Conservation (phyloP, 1,140 invertebrate genomes). For the Stenopsyche tienmushanensis region DNA sequence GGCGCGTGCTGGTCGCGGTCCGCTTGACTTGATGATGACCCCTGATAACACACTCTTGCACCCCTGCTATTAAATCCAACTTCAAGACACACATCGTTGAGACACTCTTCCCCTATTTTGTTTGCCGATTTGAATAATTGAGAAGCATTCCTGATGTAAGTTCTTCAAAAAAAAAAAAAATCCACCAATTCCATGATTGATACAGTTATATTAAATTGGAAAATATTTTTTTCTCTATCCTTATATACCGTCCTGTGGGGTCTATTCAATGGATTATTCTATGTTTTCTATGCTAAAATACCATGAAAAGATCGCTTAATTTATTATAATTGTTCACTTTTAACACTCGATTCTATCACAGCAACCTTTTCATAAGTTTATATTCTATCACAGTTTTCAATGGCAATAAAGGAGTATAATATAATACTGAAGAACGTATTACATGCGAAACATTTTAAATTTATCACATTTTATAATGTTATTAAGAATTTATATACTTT, state of each 20-base stretch:
- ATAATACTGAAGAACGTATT: background rate
- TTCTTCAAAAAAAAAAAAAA: too few species aligned
- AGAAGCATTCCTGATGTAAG: too few species aligned
- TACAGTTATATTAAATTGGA: too few species aligned
- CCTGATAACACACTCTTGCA: slow-evolving; percentile 26
- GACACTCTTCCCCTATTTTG: too few species aligned
- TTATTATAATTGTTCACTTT: slow-evolving; percentile 35
- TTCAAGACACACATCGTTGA: background rate
- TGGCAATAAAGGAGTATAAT: background rate
- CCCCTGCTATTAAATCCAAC: slow-evolving; percentile 27
- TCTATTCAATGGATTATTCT: slow-evolving; percentile 21
- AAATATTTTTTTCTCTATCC: background rate
- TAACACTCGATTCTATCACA: background rate
- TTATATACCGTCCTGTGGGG: slow-evolving; percentile 20
- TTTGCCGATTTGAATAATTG: too few species aligned
- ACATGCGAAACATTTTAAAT: background rate
- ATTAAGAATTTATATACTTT: too few species aligned
- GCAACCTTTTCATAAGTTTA: background rate
- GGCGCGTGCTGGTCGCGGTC: slow-evolving; percentile 39
- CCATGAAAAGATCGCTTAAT: slow-evolving; percentile 38
- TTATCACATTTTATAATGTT: too few species aligned
- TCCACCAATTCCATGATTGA: too few species aligned
- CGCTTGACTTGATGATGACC: slow-evolving; percentile 27
- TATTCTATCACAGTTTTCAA: background rate
- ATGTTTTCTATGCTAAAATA: slow-evolving; percentile 26